Percentiles rank a stretch among this genome's conserved stretches.
Conservation (phyloP, 2,888 invertebrate species). For the Hemaris fuciformis region DNA sequence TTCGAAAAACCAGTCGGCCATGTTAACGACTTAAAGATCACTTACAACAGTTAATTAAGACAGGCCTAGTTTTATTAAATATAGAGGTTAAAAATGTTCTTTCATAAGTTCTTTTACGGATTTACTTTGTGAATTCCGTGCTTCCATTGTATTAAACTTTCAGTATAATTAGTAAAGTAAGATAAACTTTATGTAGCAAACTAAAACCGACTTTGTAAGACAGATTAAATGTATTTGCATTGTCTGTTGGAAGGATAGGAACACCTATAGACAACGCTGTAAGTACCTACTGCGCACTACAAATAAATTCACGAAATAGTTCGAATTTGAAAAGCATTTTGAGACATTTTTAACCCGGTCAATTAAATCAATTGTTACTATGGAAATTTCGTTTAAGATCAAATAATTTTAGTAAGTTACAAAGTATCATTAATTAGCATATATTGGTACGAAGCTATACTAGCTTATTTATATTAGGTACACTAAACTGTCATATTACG, state of each 20-base stretch:
- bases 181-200: conserved; percentile 26
- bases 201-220: background rate
- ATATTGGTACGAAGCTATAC: too few relatives aligned
- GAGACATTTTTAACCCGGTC: too few relatives aligned
- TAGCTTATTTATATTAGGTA: too few relatives aligned
- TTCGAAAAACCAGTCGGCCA: conserved; percentile 11
- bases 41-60: conserved; percentile 37
- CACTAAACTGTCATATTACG: too few relatives aligned
- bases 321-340: too few relatives aligned
- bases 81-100: conserved; percentile 36
- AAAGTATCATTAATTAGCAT: too few relatives aligned
- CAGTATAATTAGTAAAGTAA: conserved; percentile 43
- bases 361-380: too few relatives aligned
- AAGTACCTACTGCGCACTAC: too few relatives aligned
- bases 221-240: background rate
- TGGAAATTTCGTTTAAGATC: too few relatives aligned
- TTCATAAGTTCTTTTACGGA: conserved; percentile 37
- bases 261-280: too few relatives aligned
- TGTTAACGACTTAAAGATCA: conserved; percentile 13
- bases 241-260: background rate
- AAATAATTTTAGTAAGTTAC: too few relatives aligned
- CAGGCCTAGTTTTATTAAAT: conserved; percentile 37
- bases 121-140: conserved; percentile 15
- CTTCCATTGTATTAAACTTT: conserved; percentile 38
- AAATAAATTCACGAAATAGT: too few relatives aligned